A percentile compares a stretch with the other conserved stretches of the same genome.
Conservation (phyloP, 2,888 invertebrate species). For the Volucella bombylans region DNA sequence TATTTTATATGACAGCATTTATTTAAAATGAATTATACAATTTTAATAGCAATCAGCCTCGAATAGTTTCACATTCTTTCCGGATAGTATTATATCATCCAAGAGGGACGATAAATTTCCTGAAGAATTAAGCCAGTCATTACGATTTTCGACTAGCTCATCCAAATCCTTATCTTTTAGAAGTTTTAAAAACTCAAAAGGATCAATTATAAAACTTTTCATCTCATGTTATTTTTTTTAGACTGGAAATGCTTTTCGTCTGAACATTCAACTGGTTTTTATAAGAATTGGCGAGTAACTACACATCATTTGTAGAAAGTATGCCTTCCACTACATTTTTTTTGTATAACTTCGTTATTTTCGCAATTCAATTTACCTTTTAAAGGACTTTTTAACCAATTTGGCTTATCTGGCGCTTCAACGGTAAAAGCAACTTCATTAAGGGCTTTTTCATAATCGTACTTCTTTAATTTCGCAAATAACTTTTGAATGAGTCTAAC, state of each 20-base stretch:
- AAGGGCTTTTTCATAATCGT: constrained; percentile 83
- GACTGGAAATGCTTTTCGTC: constrained; percentile 74
- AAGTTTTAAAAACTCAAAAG: constrained; percentile 85
- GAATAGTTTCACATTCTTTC: constrained; percentile 84
- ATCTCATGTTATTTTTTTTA: constrained; percentile 75
- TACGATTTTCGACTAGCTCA: constrained; percentile 85
- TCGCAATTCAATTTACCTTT: background rate
- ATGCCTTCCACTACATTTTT: constrained; percentile 76
- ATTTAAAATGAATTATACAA: background rate
- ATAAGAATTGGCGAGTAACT: constrained; percentile 83
- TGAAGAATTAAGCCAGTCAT: constrained; percentile 87
- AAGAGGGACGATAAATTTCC: constrained; percentile 87
- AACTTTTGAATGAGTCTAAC: constrained; percentile 83
- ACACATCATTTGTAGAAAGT: constrained; percentile 78
- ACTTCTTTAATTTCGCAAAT: constrained; percentile 84
- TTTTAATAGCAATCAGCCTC: constrained; percentile 88
- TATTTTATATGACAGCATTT: background rate
- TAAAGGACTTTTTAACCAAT: background rate
- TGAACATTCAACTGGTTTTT: constrained; percentile 83
- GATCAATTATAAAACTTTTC: constrained; percentile 82
- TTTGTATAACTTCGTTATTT: constrained; percentile 34
- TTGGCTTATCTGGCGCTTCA: background rate
- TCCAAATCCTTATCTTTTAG: constrained; percentile 85
- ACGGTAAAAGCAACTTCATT: constrained; percentile 64
- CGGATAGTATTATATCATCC: constrained; percentile 88